Conservation (phyloP, 2,113 vertebrate species). For the Pseudorasbora parva region DNA sequence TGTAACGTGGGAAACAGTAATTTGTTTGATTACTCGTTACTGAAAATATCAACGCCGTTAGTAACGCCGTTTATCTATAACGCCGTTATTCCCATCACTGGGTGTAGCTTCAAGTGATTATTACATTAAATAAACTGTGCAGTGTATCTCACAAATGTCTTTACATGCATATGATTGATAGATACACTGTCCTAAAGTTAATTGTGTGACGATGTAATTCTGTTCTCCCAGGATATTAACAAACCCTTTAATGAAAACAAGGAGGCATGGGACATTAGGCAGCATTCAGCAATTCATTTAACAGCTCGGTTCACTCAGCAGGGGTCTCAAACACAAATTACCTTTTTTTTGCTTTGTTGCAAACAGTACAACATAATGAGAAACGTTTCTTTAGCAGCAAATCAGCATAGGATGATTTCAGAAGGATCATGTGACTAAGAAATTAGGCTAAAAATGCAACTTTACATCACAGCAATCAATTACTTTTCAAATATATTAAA, state of each 20-base stretch:
- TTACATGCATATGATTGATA: slow-evolving; percentile 7
- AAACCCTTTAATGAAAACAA: not conserved
- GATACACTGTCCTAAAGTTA: not conserved
- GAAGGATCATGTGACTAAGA: no score
- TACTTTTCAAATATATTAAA: no score
- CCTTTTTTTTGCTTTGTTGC: not conserved
- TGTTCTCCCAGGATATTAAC: slow-evolving; percentile 1
- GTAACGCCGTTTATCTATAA: no score
- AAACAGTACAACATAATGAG: not conserved
- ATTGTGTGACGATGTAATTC: slow-evolving; percentile 13
- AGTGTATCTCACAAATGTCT: slow-evolving; percentile 22
- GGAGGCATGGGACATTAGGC: not conserved
- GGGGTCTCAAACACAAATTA: not conserved
- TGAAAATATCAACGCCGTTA: no score
- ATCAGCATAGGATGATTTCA: no score
- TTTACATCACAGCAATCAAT: no score
- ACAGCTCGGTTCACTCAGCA: not conserved
- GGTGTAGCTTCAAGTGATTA: not conserved
- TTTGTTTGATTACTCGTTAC: no score
- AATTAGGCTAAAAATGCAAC: no score
- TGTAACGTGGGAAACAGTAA: no score
- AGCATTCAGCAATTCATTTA: not conserved
- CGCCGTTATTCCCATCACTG: no score
- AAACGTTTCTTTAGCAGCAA: no score
- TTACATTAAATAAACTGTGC: not conserved